Conservation (phyloP, 2,113 vertebrate genomes). For the Nanger granti region DNA sequence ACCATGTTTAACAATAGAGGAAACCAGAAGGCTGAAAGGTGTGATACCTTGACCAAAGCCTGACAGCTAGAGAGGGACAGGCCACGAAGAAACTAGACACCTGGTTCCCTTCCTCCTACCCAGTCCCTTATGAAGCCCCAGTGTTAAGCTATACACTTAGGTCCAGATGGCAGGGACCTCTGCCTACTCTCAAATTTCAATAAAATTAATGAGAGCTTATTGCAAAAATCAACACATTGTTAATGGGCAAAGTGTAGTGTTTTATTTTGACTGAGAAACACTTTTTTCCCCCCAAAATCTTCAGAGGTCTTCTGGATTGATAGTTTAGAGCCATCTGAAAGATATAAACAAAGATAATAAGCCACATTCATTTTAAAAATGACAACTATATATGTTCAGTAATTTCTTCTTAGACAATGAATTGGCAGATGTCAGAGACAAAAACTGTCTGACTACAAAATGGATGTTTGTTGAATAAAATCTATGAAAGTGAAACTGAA, state of each 20-base stretch:
- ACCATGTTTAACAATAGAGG: background rate
- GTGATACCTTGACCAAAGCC: background rate
- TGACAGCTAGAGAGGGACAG: background rate
- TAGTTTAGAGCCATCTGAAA: constrained; percentile 23
- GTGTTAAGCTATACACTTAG: background rate
- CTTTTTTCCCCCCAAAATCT: background rate
- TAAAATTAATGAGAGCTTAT: constrained; percentile 40
- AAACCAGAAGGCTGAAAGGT: background rate
- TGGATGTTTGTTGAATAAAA: constrained; percentile 66
- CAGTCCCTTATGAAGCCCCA: background rate
- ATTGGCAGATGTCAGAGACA: constrained; percentile 61
- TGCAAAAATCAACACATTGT: constrained; percentile 19
- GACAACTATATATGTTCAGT: constrained; percentile 38
- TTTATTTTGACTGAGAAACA: constrained; percentile 56
- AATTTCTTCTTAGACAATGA: constrained; percentile 42
- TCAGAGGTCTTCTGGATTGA: constrained; percentile 20
- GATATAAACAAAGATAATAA: constrained; percentile 61
- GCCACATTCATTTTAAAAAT: constrained; percentile 53
- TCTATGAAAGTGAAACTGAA: background rate
- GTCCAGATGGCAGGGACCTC: background rate
- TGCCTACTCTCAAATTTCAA: constrained; percentile 11
- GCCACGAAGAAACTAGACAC: background rate
- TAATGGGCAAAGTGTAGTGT: constrained; percentile 10
- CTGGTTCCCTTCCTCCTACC: background rate
- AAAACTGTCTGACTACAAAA: constrained; percentile 46